Evolutionary conservation across 2,797 vertebrate species (phyloP).

Genomic region (Amblyopsis hoosieri): DNA sequence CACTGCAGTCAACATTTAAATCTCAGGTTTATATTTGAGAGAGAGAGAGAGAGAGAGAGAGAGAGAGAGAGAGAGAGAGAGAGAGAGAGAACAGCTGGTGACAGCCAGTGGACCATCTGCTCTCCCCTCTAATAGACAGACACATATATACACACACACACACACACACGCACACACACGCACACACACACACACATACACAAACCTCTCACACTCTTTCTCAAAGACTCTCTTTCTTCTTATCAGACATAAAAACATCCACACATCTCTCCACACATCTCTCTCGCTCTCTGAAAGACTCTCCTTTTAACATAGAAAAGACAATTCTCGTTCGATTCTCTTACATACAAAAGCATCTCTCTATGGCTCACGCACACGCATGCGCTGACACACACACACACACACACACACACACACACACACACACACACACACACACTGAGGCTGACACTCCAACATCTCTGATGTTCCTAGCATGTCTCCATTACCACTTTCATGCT

Average conservation of each 20-base stretch:
- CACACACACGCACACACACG: background rate
- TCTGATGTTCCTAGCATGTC: no score
- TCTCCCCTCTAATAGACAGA: conserved; percentile 74
- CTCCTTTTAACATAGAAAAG: no score
- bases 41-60: background rate
- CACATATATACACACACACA: conserved; percentile 12
- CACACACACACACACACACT: background rate
- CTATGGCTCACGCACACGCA: conserved; percentile 21
- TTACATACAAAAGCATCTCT: no score
- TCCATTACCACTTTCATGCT: no score
- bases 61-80: background rate
- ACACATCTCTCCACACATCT: no score
- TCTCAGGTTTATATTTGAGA: background rate
- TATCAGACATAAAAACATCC: no score
- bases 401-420: conserved; percentile 2
- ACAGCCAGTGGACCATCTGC: conserved; percentile 79
- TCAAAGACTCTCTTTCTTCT: no score
- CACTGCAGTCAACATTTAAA: conserved; percentile 33
- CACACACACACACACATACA: background rate
- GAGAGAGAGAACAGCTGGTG: conserved; percentile 5
- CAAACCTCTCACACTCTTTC: background rate
- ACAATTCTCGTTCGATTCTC: no score
- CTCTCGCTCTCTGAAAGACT: no score
- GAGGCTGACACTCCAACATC: no score
- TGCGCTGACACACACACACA: conserved; percentile 4